Evolutionary conservation across 2,113 vertebrate species (phyloP), one percentile per base, ranked within the genome.

Genomic region (Toxotes chatareus): DNA sequence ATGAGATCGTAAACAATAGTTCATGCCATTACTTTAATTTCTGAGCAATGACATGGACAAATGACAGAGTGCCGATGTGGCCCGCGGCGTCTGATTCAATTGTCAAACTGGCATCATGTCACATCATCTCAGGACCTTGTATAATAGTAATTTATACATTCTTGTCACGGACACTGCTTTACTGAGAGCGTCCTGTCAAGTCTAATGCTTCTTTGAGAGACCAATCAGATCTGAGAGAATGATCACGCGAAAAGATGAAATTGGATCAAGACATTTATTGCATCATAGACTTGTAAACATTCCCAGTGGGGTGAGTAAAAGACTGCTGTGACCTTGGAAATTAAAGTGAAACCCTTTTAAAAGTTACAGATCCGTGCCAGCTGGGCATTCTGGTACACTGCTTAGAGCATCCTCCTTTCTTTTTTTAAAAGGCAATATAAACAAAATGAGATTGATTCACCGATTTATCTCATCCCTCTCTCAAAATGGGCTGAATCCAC

Each of bases 91-190:
- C 36, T 68, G 76, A 88, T 83, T 80, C 60, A 79, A 78, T 56
- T 80, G 79, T 36, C 79, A 76, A 71, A 69, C 51, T 86, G 88
- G 76, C 76, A 57, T 77, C 27, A 59, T 70, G 73, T 76, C 60
- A 62, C 32, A 23, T 69, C 47, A 8, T 83, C 67, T 86, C 38
- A 75, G 75, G 60, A 60, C 72, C 44, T 53, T 14, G 53, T 62
- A 66, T 77, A 42, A 27, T 27, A 87, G 78, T 78, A 46, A 78
- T 76, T 74, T n/a, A 46, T 59, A 55, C 1, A 7, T 27, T 84
- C 64, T 55, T 73, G 42, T 75, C 64, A 46, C 63, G 46, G 21
- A 80, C 71, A 73, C 64, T 23, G 65, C n/a, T 79, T 73, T 21
- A n/a, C 53, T 78, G 77, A 72, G n/a, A 64, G 61, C 53, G 51